Evolutionary conservation across 2,888 invertebrate genomes (phyloP), one percentile per base, ranked within the genome.

Genomic region (Rhodophaea formosa): DNA sequence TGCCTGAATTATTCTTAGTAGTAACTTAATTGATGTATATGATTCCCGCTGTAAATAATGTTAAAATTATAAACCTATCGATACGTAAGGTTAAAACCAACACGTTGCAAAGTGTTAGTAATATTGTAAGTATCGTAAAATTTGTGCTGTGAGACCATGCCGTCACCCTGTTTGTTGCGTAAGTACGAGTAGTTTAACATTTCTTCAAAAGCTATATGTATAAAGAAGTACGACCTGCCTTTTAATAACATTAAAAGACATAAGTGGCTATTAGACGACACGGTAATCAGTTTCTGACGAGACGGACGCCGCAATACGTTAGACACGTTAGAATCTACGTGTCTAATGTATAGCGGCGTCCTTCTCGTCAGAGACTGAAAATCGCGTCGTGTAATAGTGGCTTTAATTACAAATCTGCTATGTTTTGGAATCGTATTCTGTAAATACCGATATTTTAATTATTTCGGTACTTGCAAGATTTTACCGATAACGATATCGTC

Each of bases 121-220:
- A 52, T 29, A n/a, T 46, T 46, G 42, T 49, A 56, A 42, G 49
- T 56, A 46, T 47, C 49, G 47, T 56, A 42, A 78, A 76, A 75
- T 75, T 75, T 75, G 79, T 79, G 79, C 80, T 80, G 80, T 80
- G 80, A 80, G 71, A 77, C 68, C 72, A 76, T 78, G 72, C 71
- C 72, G 76, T 74, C 77, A 79, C 69, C 64, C 64, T 67, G 71
- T 74, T 63, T 65, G 66, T 74, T 77, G 75, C 77, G 57, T 74
- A 71, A 70, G 65, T n/a, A n/a, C n/a, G n/a, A n/a, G n/a, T 73
- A 74, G 67, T 61, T 52, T 53, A 63, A 62, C 3, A 2, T 66
- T 57, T 52, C 35, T 32, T 45, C 42, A 15, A 47, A 39, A 23
- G 23, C 47, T 68, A 66, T 62, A 66, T 67, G 60, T 64, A 60